phyloP scores from a whole-genome alignment of 2,113 vertebrate genomes.

The Tupaia chinensis region DNA sequence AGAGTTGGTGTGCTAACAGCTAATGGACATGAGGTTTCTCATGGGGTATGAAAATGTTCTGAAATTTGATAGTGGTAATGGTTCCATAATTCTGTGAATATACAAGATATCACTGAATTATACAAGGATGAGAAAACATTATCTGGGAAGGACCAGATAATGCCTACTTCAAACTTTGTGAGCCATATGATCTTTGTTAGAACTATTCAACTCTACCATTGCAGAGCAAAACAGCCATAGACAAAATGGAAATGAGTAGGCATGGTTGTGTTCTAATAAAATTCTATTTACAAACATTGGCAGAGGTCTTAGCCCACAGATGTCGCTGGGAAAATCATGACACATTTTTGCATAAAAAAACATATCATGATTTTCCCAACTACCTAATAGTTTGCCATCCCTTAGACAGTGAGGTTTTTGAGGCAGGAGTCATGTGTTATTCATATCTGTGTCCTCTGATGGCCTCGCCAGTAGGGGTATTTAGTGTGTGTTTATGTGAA shows the following conservation, averaged over 20 bases:
- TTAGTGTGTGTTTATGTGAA: background rate
- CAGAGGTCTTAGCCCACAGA: background rate
- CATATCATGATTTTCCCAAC: too few relatives aligned
- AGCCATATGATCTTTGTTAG: background rate
- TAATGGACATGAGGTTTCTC: background rate
- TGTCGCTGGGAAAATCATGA: background rate
- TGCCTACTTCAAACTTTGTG: background rate
- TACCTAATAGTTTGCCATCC: background rate
- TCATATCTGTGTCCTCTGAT: background rate
- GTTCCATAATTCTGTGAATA: background rate
- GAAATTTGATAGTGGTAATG: background rate
- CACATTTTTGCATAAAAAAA: too few relatives aligned
- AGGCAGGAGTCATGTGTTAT: background rate
- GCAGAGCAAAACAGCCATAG: background rate
- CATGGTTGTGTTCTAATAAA: background rate
- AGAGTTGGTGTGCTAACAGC: background rate
- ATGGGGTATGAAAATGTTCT: background rate
- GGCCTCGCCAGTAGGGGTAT: background rate
- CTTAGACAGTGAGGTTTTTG: background rate
- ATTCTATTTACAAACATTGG: background rate
- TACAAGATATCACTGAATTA: background rate
- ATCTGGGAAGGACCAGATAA: background rate
- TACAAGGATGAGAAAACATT: background rate
- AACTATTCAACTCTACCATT: background rate
- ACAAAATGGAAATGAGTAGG: background rate